Evolutionary conservation across 2,888 invertebrate genomes (phyloP).

Genomic region (Drosophila colorata): DNA sequence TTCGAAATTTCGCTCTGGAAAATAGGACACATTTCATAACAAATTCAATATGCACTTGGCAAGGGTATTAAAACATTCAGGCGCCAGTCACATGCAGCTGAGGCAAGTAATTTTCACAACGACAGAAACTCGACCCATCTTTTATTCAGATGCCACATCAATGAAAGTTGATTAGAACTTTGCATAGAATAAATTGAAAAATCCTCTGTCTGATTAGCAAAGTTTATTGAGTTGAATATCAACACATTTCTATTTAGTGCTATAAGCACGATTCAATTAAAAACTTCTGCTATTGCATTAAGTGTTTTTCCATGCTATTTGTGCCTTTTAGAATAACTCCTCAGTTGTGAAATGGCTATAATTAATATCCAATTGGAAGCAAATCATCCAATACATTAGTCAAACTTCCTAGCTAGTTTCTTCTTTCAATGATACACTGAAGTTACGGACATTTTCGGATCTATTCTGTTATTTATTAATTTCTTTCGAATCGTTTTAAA

Average conservation of each 20-base stretch:
- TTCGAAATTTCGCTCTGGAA: too few species aligned
- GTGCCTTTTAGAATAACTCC: background rate
- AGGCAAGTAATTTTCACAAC: background rate
- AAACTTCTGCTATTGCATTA: slow-evolving; percentile 4
- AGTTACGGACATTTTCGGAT: background rate
- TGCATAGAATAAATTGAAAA: slow-evolving; percentile 12
- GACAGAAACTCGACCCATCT: background rate
- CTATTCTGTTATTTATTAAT: too few species aligned
- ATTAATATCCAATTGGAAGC: slow-evolving; percentile 26
- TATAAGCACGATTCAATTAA: slow-evolving; percentile 25
- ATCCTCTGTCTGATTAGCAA: slow-evolving; percentile 5
- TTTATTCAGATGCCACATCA: background rate
- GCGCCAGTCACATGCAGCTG: background rate
- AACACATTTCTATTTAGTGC: background rate
- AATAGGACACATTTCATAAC: too few species aligned
- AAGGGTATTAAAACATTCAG: too few species aligned
- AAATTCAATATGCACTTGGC: background rate
- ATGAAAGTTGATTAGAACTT: slow-evolving; percentile 2
- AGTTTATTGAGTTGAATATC: slow-evolving; percentile 25
- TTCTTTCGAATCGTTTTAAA: too few species aligned
- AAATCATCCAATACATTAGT: slow-evolving; percentile 5
- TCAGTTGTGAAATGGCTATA: slow-evolving; percentile 9
- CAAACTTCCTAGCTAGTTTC: background rate
- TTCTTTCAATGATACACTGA: background rate
- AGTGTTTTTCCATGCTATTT: slow-evolving; percentile 18